Evolutionary conservation across 1,140 invertebrate species (phyloP).

Genomic region (Drosophila elegans): DNA sequence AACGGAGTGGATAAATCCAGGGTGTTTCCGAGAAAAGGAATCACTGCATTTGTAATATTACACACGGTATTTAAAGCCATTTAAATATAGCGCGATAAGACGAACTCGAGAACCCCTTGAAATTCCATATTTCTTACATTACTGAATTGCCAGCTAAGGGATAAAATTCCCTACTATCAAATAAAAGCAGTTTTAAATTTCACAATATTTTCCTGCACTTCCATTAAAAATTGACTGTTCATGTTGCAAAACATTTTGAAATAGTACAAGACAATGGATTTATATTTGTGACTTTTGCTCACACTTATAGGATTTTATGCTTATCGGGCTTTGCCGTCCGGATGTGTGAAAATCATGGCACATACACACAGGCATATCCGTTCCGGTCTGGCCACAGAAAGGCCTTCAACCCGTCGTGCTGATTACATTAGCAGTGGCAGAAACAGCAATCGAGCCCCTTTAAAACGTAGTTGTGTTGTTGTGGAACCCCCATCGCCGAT

Average conservation of each 20-base stretch:
- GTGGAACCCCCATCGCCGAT: constrained; percentile 6
- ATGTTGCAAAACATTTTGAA: constrained; percentile 49
- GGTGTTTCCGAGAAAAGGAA: background rate
- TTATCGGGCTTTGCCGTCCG: constrained; percentile 15
- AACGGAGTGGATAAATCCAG: background rate
- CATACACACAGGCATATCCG: constrained; percentile 15
- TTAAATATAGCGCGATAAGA: background rate
- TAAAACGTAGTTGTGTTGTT: constrained; percentile 23
- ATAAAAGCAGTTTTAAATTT: background rate
- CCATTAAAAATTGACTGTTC: background rate
- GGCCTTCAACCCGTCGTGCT: constrained; percentile 15
- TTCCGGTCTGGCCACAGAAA: constrained; percentile 8
- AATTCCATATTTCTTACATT: background rate
- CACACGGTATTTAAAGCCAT: background rate
- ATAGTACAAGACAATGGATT: constrained; percentile 14
- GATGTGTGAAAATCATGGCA: constrained; percentile 21
- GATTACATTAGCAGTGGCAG: constrained; percentile 19
- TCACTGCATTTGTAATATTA: background rate
- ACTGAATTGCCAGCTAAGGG: background rate
- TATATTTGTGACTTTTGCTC: background rate
- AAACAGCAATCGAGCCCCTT: constrained; percentile 35
- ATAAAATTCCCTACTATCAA: background rate
- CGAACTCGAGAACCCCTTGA: background rate
- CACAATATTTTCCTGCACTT: background rate
- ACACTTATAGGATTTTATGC: background rate